Evolutionary conservation across 2,113 vertebrate genomes (phyloP).

Genomic region (Centropus bengalensis): DNA sequence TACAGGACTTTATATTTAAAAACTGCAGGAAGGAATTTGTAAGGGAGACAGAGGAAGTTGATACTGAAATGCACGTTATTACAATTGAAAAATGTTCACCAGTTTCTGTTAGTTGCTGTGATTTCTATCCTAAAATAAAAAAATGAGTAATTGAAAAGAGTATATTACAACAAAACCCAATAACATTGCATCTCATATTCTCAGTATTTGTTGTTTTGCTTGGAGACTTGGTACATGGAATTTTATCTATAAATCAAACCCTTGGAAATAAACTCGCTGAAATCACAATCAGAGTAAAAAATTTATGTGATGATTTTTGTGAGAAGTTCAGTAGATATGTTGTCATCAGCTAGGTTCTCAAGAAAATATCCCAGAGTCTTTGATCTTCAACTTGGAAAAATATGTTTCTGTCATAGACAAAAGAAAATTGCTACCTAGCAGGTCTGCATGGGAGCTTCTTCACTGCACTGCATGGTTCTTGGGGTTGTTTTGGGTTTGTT

Average conservation of each 20-base stretch:
- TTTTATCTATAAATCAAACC: conserved; percentile 60
- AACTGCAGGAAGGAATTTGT: background rate
- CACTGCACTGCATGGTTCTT: background rate
- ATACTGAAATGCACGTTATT: background rate
- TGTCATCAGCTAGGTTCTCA: conserved; percentile 48
- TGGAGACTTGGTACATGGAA: background rate
- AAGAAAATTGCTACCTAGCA: conserved; percentile 24
- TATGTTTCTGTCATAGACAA: conserved; percentile 1
- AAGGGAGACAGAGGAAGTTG: background rate
- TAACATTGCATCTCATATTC: background rate
- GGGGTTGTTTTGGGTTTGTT: too few species aligned
- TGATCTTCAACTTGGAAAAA: conserved; percentile 34
- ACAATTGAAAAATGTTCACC: background rate
- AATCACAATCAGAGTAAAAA: conserved; percentile 50
- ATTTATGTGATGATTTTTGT: conserved; percentile 62
- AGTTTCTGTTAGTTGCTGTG: background rate
- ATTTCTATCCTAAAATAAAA: conserved; percentile 1
- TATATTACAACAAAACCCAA: background rate
- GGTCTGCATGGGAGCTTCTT: conserved; percentile 10
- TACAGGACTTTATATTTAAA: background rate
- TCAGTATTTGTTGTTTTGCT: conserved; percentile 40
- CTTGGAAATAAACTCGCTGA: conserved; percentile 60
- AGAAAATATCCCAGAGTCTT: conserved; percentile 1
- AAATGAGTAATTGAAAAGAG: conserved; percentile 8
- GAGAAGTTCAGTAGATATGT: conserved; percentile 49